Base-by-base conservation (phyloP, 2,797 vertebrate species). In the Synanceia verrucosa region DNA sequence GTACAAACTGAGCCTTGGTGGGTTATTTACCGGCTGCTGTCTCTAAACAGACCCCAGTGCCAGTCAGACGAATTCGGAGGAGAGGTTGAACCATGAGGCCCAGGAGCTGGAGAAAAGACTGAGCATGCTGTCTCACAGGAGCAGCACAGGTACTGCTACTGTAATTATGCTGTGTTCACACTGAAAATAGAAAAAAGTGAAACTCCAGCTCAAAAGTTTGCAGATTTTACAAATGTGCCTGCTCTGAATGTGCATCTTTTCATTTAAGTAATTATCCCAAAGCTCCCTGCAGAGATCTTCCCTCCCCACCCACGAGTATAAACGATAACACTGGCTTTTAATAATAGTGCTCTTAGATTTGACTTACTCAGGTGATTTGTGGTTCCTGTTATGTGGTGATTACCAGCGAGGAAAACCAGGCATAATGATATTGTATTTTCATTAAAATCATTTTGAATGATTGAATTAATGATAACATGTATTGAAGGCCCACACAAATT, bases 21-120 rank as follows among this genome's bases (percentile, higher is more conserved):
- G 5, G 8, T 46, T 31, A 14, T 10, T 34, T 48, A 33, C 16
- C 0, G 1, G 4, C 7, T 43, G 21, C 56, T 73, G 46, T 59
- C 56, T 67, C 24, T 51, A n/a, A 36, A 28, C 77, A 96, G 96
- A 97, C 83, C 92, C 93, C 71, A 91, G 83, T 80, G 65, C 75
- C 78, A 94, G 88, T 51, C 92, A 93, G 31, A 83, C 88, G 1
- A 84, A 89, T 51, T 85, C 85, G 16, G 97, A 98, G 86, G 96
- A 97, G 78, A 94, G 93, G 23, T 79, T 95, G 82, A 93, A 95
- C 78, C 95, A 96, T 5, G 97, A 97, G 83, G 91, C 96, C 23
- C 92, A 96, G 79, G 95, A 97, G 47, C 90, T 98, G 89, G 97
- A 98, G 90, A 97, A 96, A 65, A 92, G 97, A 3, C 94, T 99